A percentile compares a stretch with the other conserved stretches of the same genome.
phyloP scores from a whole-genome alignment of 2,797 vertebrate genomes.

The Triplophysa yarkandensis region DNA sequence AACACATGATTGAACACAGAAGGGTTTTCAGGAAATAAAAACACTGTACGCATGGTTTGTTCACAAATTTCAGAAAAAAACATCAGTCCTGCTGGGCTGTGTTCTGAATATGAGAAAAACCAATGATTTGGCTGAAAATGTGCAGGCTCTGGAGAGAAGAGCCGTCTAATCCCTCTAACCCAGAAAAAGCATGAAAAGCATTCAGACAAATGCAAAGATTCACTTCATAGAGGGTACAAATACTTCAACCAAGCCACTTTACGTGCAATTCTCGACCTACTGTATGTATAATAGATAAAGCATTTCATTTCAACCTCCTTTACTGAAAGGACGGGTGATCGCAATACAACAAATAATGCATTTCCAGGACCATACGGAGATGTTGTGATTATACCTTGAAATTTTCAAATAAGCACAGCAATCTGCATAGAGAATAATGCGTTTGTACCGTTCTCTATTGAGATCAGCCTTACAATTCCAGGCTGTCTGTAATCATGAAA shows the following conservation, averaged over 20 bases:
- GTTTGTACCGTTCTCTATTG: constrained; percentile 16
- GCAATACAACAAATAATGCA: constrained; percentile 49
- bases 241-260: constrained; percentile 53
- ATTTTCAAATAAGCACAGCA: neutral
- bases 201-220: constrained; percentile 16
- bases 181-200: constrained; percentile 20
- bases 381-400: constrained; percentile 40
- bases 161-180: constrained; percentile 14
- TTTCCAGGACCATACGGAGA: constrained; percentile 16
- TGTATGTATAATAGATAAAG: constrained; percentile 54
- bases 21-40: constrained; percentile 35
- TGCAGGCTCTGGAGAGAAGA: constrained; percentile 27
- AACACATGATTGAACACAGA: constrained; percentile 34
- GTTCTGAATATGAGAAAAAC: constrained; percentile 16
- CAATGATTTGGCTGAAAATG: constrained; percentile 31
- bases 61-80: constrained; percentile 37
- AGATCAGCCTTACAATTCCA: constrained; percentile 38
- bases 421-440: constrained; percentile 8
- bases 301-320: constrained; percentile 45
- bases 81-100: neutral
- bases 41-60: neutral
- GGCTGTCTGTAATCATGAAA: constrained; percentile 50
- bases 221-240: constrained; percentile 44
- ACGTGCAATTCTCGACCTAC: neutral
- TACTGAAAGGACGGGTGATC: constrained; percentile 54